These are phyloP conservation scores for Tetranychus truncatus DNA, from an alignment of 2,888 invertebrate species.

Conservation along the genomic window DNA sequence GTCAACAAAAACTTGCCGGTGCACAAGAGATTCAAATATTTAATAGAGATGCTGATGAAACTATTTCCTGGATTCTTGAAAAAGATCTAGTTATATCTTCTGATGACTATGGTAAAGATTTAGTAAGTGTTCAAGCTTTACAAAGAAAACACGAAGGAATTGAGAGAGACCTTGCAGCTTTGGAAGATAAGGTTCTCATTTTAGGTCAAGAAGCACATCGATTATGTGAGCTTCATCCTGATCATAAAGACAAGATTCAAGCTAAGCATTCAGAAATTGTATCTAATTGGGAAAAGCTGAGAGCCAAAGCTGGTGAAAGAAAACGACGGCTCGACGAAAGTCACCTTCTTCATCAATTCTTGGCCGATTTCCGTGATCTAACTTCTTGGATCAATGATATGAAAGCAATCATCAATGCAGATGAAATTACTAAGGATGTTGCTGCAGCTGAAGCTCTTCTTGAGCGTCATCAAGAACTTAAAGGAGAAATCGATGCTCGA, in stretches of 20 bases:
- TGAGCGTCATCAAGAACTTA: constrained; percentile 88
- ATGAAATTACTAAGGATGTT: constrained; percentile 96
- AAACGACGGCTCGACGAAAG: constrained; percentile 80
- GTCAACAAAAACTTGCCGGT: constrained; percentile 90
- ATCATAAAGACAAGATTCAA: constrained; percentile 77
- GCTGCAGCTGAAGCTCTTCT: constrained; percentile 92
- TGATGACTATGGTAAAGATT: constrained; percentile 88
- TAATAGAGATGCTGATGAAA: constrained; percentile 90
- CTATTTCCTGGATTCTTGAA: constrained; percentile 96
- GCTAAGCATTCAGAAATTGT: constrained; percentile 79
- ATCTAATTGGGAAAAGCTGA: constrained; percentile 78
- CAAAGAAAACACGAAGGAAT: constrained; percentile 56
- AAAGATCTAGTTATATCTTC: constrained; percentile 88
- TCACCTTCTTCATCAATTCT: constrained; percentile 81
- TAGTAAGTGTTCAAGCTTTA: constrained; percentile 55
- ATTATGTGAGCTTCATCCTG: constrained; percentile 75
- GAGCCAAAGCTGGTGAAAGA: constrained; percentile 60
- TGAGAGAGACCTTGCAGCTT: constrained; percentile 84
- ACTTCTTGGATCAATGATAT: constrained; percentile 95
- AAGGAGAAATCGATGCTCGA: constrained; percentile 94
- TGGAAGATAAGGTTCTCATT: constrained; percentile 63
- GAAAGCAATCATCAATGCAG: constrained; percentile 89
- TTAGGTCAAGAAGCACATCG: constrained; percentile 33
- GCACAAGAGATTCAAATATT: constrained; percentile 98
- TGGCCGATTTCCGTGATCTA: constrained; percentile 87